Evolutionary conservation across 2,113 vertebrate species (phyloP).

Genomic region (Oenanthe melanoleuca): DNA sequence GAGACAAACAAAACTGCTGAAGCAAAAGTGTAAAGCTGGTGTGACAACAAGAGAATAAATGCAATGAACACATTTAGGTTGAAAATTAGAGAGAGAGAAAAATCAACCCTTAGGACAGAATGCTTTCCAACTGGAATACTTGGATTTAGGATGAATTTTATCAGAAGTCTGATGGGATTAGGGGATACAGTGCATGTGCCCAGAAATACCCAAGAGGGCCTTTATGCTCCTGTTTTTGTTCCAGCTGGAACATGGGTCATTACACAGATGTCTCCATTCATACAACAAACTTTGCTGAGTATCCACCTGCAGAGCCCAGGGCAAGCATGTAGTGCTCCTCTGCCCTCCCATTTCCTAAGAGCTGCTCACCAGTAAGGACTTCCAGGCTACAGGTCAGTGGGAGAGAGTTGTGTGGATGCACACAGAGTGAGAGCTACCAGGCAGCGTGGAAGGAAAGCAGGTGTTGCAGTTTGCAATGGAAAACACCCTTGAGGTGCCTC

Average conservation of each 20-base stretch:
- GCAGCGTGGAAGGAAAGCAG: neutral
- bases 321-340: rapidly evolving
- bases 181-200: neutral
- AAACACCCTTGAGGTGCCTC: neutral
- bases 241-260: neutral
- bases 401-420: neutral
- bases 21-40: conserved; percentile 37
- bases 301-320: neutral
- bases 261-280: neutral
- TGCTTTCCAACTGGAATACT: neutral
- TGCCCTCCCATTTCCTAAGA: neutral
- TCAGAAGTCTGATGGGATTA: neutral
- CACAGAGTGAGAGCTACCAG: neutral
- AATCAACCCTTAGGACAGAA: neutral
- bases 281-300: neutral
- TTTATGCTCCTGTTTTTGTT: neutral
- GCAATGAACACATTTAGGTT: neutral
- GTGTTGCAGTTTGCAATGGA: neutral
- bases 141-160: neutral
- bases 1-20: conserved; percentile 64
- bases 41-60: neutral
- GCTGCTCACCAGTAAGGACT: rapidly evolving
- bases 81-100: neutral
- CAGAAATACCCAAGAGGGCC: neutral
- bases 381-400: neutral